A percentile compares a stretch with the other conserved stretches of the same genome.
These are phyloP conservation scores for Xenopus petersii DNA, from an alignment of 2,797 vertebrate species.

Conservation along the genomic window DNA sequence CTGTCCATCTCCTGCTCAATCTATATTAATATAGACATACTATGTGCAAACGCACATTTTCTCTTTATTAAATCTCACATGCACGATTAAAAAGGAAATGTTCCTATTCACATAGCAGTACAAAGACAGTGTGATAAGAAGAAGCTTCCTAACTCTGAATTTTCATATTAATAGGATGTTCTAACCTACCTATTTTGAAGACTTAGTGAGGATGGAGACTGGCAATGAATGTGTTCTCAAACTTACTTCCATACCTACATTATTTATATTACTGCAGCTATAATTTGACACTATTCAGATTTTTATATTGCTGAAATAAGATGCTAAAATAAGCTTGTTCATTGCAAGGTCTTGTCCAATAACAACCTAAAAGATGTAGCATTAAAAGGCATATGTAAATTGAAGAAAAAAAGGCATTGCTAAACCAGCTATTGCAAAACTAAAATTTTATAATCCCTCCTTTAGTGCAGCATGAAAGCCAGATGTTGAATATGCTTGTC, in stretches of 20 bases:
- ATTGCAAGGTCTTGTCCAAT: neutral
- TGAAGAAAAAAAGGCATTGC: no score
- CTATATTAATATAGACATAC: no score
- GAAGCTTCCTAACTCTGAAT: constrained; percentile 11
- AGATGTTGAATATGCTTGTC: no score
- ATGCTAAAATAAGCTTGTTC: neutral
- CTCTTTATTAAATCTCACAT: constrained; percentile 16
- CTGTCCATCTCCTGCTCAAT: no score
- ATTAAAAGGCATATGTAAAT: no score
- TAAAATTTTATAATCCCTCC: no score
- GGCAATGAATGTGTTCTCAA: constrained; percentile 23
- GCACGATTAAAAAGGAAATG: constrained; percentile 23
- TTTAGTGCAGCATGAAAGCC: no score
- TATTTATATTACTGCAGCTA: constrained; percentile 28
- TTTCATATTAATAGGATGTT: constrained; percentile 38
- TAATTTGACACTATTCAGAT: constrained; percentile 19
- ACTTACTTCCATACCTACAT: constrained; percentile 16
- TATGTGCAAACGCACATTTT: neutral
- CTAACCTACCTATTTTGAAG: constrained; percentile 24
- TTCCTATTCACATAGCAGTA: constrained; percentile 27
- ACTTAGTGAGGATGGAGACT: constrained; percentile 21
- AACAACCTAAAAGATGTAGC: no score
- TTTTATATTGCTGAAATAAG: constrained; percentile 5
- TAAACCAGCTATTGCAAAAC: no score
- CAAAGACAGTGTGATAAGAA: constrained; percentile 32